phyloP scores from a whole-genome alignment of 1,140 invertebrate genomes.

The Atopsyche davidsoni region DNA sequence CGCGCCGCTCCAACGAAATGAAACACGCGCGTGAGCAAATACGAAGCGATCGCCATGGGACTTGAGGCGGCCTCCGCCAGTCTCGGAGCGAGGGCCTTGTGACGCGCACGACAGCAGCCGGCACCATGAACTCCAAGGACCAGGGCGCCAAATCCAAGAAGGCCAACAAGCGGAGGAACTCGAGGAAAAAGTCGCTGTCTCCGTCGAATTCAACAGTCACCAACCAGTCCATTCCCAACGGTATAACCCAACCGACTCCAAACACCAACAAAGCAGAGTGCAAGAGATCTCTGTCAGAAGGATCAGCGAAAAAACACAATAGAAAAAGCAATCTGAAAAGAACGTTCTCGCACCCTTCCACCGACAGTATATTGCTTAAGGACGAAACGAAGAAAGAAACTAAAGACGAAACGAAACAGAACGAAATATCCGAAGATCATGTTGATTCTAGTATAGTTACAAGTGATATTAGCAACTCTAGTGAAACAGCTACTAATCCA shows the following conservation, averaged over 20 bases:
- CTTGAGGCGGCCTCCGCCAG: too few species aligned
- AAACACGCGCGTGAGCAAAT: too few species aligned
- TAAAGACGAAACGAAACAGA: slow-evolving; percentile 37
- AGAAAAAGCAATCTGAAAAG: slow-evolving; percentile 45
- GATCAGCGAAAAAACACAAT: slow-evolving; percentile 43
- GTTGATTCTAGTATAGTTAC: too few species aligned
- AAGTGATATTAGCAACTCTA: too few species aligned
- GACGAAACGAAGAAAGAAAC: slow-evolving; percentile 31
- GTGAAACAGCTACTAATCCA: slow-evolving; percentile 1
- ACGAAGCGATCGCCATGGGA: too few species aligned
- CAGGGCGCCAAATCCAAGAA: slow-evolving; percentile 42
- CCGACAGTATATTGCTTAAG: slow-evolving; percentile 22
- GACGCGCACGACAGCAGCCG: too few species aligned
- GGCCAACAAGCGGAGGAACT: slow-evolving; percentile 44
- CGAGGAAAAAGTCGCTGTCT: slow-evolving; percentile 47
- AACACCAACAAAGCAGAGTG: slow-evolving; percentile 35
- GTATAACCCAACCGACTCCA: slow-evolving; percentile 7
- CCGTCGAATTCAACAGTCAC: slow-evolving; percentile 45
- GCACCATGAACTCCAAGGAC: too few species aligned
- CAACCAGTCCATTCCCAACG: slow-evolving; percentile 25
- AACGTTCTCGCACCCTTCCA: slow-evolving; percentile 43
- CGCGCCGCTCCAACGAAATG: too few species aligned
- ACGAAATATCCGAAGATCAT: too few species aligned
- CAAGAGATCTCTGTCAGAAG: slow-evolving; percentile 45
- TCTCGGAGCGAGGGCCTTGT: too few species aligned